Base-by-base conservation (phyloP, 1,140 invertebrate species). In the Trichonephila inaurata region DNA sequence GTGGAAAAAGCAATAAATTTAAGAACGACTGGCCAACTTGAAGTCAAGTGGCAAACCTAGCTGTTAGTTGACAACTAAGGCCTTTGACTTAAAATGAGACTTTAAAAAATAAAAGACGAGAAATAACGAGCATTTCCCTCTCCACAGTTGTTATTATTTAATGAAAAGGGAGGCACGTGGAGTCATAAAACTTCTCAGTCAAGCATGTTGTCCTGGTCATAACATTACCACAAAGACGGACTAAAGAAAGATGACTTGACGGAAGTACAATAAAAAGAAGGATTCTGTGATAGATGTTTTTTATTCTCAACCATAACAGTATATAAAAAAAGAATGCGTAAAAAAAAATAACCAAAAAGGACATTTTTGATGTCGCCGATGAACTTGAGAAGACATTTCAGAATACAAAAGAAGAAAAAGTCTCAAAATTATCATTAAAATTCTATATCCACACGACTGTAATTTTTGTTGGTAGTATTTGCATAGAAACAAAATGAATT, bases 31-130 rank as follows among this genome's bases (percentile, higher is more conserved):
- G n/a, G 10, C 51, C 51, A 24, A 28, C 58, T 28, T 85, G 83
- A 85, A 60, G 51, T 85, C 83, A 60, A 85, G 58, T 85, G 44
- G 60, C 83, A 85, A 61, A 77, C 72, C 33, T 40, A 60, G 83
- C 83, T 61, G n/a, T 85, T n/a, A n/a, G 83, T 61, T 61, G 58
- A 85, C 83, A 85, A 85, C 83, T 85, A 51, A 85, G 24, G 44
- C 83, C 44, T 58, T 85, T 85, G 83, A 85, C 16, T 85, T 18
- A 77, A 77, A 77, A 77, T 5, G 16, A 77, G 28, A 77, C 4
- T 28, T 33, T 14, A 5, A 33, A 40, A 33, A 77, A 5, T 28
- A 72, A 28, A 72, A 72, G n/a, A 69, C 19, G 21, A n/a, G 16
- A 69, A 69, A 69, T 69, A 69, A 69, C 66, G n/a, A 69, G 24